Evolutionary conservation across 2,113 vertebrate species (phyloP).

Genomic region (Cottus gobio): DNA sequence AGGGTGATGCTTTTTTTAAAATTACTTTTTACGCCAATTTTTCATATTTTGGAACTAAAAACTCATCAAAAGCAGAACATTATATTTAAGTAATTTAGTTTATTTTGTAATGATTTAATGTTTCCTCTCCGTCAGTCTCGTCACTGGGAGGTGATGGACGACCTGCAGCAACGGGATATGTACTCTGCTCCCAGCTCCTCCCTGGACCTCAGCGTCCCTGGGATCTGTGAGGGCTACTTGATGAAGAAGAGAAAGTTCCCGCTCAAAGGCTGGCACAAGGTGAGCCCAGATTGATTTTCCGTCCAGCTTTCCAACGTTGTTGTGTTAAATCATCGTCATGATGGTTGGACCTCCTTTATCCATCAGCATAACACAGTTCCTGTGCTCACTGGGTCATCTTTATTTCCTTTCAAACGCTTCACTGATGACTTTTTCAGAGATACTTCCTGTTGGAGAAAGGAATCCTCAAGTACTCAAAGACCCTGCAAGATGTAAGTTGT

Average conservation of each 20-base stretch:
- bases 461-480: conserved; percentile 89
- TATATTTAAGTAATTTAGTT: background rate
- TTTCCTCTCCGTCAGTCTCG: conserved; percentile 67
- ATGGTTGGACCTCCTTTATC: background rate
- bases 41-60: too few species aligned
- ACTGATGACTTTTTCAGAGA: conserved; percentile 78
- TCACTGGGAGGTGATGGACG: conserved; percentile 93
- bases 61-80: too few species aligned
- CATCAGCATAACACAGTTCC: background rate
- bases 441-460: conserved; percentile 93
- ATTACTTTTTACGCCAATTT: too few species aligned
- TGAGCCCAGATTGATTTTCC: conserved; percentile 50
- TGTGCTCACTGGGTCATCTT: too few species aligned
- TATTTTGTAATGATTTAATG: background rate
- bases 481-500: conserved; percentile 90
- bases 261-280: conserved; percentile 97
- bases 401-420: background rate
- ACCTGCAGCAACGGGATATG: conserved; percentile 59
- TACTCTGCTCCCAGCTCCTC: conserved; percentile 53
- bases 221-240: conserved; percentile 90
- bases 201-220: conserved; percentile 73
- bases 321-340: background rate
- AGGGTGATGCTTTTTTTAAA: too few species aligned
- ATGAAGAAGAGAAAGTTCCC: conserved; percentile 97
- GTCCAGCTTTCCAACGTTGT: too few species aligned